Percentiles rank a stretch among this genome's conserved stretches.
phyloP scores from a whole-genome alignment of 2,113 vertebrate genomes.

The Cavia porcellus region DNA sequence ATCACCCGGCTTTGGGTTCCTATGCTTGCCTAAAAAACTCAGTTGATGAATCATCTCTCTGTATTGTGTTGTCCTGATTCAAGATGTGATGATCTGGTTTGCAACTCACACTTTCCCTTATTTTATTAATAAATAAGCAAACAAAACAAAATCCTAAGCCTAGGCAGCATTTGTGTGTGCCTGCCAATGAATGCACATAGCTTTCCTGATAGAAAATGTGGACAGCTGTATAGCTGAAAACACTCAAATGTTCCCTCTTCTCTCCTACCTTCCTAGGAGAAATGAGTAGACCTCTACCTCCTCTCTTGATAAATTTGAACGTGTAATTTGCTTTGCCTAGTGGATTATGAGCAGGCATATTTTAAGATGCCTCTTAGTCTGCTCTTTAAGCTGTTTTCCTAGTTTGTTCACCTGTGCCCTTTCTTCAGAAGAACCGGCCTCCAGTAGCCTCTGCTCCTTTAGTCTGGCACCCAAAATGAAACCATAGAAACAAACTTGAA shows the following conservation, averaged over 20 bases:
- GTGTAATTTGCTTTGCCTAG: background rate
- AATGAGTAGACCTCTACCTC: background rate
- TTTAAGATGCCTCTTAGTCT: background rate
- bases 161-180: background rate
- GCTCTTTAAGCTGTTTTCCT: background rate
- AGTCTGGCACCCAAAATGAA: background rate
- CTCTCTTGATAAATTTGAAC: background rate
- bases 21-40: background rate
- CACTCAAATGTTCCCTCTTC: background rate
- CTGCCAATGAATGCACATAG: background rate
- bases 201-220: background rate
- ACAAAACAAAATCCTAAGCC: background rate
- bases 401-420: background rate
- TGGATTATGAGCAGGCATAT: background rate
- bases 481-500: background rate
- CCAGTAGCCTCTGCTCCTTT: background rate
- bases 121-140: constrained; percentile 5
- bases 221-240: background rate
- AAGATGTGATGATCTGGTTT: background rate
- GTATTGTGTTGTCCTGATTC: background rate
- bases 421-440: background rate
- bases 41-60: background rate
- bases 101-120: background rate
- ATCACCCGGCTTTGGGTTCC: background rate
- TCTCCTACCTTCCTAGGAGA: background rate